Base-by-base conservation (phyloP, 2,888 invertebrate genomes). In the Lasioglossum vierecki region DNA sequence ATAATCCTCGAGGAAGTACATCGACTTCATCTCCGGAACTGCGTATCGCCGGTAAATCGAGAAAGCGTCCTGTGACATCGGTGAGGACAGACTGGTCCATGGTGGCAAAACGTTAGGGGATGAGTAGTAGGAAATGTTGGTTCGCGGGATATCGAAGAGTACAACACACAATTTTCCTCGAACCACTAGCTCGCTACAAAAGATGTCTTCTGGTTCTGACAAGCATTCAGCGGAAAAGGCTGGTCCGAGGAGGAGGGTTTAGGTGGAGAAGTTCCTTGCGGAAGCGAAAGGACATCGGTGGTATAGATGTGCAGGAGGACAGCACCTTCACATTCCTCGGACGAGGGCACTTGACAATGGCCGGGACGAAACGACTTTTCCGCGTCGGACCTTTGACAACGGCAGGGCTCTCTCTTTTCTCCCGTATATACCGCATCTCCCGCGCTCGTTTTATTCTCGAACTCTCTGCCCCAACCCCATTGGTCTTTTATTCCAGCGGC, bases 121-220 rank as follows among this genome's bases (percentile, higher is more conserved):
- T n/a, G 39, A 76, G 77, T 53, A 53, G 80, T 78, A 82, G 87
- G 87, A 83, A 86, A 86, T 87, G 91, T 91, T 93, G 90, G 90
- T 92, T 91, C 92, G 91, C 90, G 88, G 91, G 92, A 92, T 93
- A 93, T 93, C 93, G 92, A 92, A 92, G 91, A 91, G 92, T 92
- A 93, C 92, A 93, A 92, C 92, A 93, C 91, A 94, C 93, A 93
- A 94, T 94, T 94, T 94, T 94, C 93, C 90, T 89, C 92, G 93
- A 92, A 94, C 94, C 93, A 94, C 93, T 93, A 93, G 91, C 90
- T 85, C 88, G 90, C 92, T 89, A 94, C 94, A 94, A 94, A 93
- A 88, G 93, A 92, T 89, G 91, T 91, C 93, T 92, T 94, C 94
- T 94, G 94, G 87, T 88, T 84, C 90, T 94, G 94, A 94, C 94